Base-by-base conservation (phyloP, 1,140 invertebrate species). In the Lucilia cuprina region DNA sequence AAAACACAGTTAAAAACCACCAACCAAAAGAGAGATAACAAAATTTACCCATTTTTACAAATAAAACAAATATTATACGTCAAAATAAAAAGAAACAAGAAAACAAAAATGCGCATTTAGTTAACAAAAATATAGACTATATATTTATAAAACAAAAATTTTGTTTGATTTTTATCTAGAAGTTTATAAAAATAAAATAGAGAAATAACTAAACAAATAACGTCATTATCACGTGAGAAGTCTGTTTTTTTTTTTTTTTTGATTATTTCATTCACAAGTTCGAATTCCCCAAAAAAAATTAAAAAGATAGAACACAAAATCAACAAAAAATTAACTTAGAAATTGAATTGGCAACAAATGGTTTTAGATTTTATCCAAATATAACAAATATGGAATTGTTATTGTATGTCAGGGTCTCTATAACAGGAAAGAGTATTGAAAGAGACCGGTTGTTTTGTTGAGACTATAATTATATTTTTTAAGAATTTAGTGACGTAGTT, bases 31-130 rank as follows among this genome's bases (percentile, higher is more conserved):
- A 41, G 41, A 41, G 41, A 41, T 41, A 41, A 41, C 7, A 8
- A 10, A 41, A 41, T 60, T 60, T 17, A 60, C 14, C 14, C 7
- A n/a, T 41, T 60, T 60, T 60, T 60, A n/a, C 4, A 60, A 60
- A 60, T 60, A 7, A 60, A 60, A 60, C 13, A 60, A 60, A 60
- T 17, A 14, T n/a, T 17, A 60, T 60, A 14, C 17, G 17, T 60
- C 13, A 17, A 60, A 17, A 60, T 14, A 7, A n/a, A 8, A n/a
- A 17, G 50, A 4, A 60, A 4, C 10, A 60, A 60, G n/a, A 60
- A n/a, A n/a, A 60, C 55, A 60, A 60, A 60, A 60, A n/a, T 70
- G 65, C 65, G 65, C n/a, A 70, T 70, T 70, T 60, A 30, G 14
- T 7, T n/a, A n/a, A 30, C 1, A 30, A 30, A 30, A 30, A 30